phyloP scores from a whole-genome alignment of 2,888 invertebrate species.

The Polydrusus tereticollis region DNA sequence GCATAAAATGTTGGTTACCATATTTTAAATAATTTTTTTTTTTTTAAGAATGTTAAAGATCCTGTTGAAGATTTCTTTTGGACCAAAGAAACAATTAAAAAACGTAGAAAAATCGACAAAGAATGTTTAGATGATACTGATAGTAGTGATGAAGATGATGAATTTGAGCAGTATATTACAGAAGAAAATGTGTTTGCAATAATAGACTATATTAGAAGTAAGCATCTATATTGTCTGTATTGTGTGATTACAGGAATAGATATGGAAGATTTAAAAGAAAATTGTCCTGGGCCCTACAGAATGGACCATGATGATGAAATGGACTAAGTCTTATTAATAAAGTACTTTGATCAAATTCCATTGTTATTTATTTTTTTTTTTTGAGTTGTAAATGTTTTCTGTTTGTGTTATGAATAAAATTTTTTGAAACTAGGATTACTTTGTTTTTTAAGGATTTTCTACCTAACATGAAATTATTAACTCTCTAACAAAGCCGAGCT shows the following conservation, averaged over 20 bases:
- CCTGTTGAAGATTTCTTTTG: conserved; percentile 73
- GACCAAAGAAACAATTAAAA: conserved; percentile 67
- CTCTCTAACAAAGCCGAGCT: too few relatives aligned
- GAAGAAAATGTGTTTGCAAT: conserved; percentile 63
- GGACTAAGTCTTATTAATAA: conserved; percentile 44
- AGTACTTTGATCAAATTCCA: conserved; percentile 22
- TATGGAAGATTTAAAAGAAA: conserved; percentile 71
- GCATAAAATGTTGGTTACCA: not conserved
- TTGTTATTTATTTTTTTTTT: conserved; percentile 48
- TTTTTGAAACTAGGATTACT: conserved; percentile 10
- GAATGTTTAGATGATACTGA: conserved; percentile 58
- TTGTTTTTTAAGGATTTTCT: too few relatives aligned
- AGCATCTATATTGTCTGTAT: conserved; percentile 84
- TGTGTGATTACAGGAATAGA: conserved; percentile 80
- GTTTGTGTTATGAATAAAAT: conserved; percentile 43
- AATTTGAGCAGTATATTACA: conserved; percentile 59
- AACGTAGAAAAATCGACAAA: conserved; percentile 56
- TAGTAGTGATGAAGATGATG: conserved; percentile 58
- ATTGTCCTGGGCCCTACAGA: conserved; percentile 77
- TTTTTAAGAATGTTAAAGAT: conserved; percentile 66
- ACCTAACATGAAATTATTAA: too few relatives aligned
- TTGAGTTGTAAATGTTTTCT: conserved; percentile 34
- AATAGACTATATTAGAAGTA: conserved; percentile 74
- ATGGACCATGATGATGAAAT: conserved; percentile 71
- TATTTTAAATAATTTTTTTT: not conserved